These are phyloP conservation scores for Natrix natrix DNA, from an alignment of 2,797 vertebrate species.

Conservation along the genomic window DNA sequence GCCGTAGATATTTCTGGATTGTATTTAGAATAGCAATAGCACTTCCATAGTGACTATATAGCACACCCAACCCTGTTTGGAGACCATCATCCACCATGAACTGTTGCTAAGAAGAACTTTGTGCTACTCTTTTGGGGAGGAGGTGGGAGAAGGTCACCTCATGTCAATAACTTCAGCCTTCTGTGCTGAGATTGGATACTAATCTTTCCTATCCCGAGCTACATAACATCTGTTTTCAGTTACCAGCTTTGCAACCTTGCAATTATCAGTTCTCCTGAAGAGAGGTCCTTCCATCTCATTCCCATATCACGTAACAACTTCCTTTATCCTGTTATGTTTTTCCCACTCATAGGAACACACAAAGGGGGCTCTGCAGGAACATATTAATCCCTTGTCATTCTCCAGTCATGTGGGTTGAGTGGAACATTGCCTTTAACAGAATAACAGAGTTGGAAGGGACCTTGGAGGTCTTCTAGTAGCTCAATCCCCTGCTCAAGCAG, in stretches of 20 bases:
- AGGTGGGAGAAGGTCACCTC: neutral
- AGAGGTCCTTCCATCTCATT: neutral
- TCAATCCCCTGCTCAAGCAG: too few relatives aligned
- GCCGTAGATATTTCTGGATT: neutral
- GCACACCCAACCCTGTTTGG: neutral
- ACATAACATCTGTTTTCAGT: neutral
- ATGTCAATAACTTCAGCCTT: neutral
- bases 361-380: neutral
- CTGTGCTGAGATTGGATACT: neutral
- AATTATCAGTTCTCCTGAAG: neutral
- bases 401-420: neutral
- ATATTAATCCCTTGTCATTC: neutral
- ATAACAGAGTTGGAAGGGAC: neutral
- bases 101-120: neutral
- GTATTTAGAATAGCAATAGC: slow-evolving; percentile 23
- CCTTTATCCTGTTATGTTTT: neutral
- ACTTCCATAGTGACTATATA: neutral
- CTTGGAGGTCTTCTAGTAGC: too few relatives aligned
- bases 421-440: neutral
- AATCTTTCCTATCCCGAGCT: neutral
- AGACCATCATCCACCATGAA: neutral
- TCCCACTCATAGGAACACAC: neutral
- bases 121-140: neutral
- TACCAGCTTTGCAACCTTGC: neutral
- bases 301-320: neutral